Evolutionary conservation across 2,888 invertebrate genomes (phyloP).

Genomic region (Trisateles emortualis): DNA sequence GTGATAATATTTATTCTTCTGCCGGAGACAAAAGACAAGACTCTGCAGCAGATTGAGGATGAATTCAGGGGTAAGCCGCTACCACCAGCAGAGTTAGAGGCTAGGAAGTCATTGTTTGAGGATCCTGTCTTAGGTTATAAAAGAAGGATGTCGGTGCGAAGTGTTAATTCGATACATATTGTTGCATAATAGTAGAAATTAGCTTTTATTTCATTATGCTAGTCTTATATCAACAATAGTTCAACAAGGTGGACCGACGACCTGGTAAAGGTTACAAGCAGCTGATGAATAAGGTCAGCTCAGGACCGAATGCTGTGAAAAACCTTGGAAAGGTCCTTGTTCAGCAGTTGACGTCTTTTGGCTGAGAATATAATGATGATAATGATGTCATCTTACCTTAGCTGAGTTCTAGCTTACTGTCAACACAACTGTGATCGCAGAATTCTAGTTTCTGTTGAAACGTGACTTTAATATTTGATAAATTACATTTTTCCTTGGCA

Average conservation of each 20-base stretch:
- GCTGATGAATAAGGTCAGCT: no score
- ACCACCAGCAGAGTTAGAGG: slow-evolving; percentile 44
- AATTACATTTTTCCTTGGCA: background rate
- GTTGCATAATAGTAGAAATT: background rate
- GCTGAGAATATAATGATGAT: no score
- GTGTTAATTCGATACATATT: slow-evolving; percentile 18
- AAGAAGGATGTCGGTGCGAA: slow-evolving; percentile 56
- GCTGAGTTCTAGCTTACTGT: background rate
- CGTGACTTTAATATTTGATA: background rate
- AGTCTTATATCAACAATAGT: no score
- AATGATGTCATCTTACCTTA: background rate
- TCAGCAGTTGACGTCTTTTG: no score
- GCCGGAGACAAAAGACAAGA: slow-evolving; percentile 89
- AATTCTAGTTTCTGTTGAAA: background rate
- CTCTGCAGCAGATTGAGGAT: slow-evolving; percentile 88
- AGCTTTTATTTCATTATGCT: no score
- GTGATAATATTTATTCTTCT: slow-evolving; percentile 83
- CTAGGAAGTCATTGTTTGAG: slow-evolving; percentile 52
- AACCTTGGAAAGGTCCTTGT: no score
- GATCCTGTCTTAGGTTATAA: slow-evolving; percentile 53
- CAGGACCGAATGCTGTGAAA: no score
- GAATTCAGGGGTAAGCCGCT: slow-evolving; percentile 67
- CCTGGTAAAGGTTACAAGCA: no score
- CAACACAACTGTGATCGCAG: background rate
- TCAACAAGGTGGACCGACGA: no score